A percentile compares a stretch with the other conserved stretches of the same genome.
Conservation (phyloP, 2,888 invertebrate species). For the Apantesis nais region DNA sequence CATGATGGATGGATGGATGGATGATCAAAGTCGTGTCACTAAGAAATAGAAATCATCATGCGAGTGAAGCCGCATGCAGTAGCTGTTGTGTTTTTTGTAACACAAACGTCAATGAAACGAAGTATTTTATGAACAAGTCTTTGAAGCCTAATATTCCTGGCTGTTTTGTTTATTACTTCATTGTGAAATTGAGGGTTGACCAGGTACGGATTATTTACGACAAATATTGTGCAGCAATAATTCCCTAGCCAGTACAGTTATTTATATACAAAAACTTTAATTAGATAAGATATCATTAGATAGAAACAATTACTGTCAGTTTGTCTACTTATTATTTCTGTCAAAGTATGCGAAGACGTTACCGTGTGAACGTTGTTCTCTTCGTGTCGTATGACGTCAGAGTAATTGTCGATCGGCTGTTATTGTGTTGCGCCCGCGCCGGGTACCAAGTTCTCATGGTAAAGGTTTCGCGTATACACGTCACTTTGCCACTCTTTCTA, state of each 20-base stretch:
- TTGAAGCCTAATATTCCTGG: background rate
- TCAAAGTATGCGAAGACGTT: constrained; percentile 55
- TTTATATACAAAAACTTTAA: constrained; percentile 48
- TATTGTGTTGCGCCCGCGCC: constrained; percentile 51
- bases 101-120: too few species aligned
- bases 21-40: too few species aligned
- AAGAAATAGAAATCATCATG: too few species aligned
- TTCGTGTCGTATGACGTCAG: constrained; percentile 74
- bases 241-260: constrained; percentile 33
- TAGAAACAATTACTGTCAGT: constrained; percentile 57
- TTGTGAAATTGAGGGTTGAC: background rate
- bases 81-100: too few species aligned
- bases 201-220: background rate
- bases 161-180: background rate
- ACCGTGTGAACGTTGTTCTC: constrained; percentile 74
- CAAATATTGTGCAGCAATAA: constrained; percentile 15
- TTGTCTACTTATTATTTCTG: constrained; percentile 57
- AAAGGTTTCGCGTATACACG: constrained; percentile 67
- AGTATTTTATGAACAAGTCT: background rate
- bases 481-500: constrained; percentile 59
- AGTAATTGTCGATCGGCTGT: constrained; percentile 70
- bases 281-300: too few species aligned
- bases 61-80: too few species aligned
- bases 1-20: too few species aligned
- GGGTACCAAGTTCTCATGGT: constrained; percentile 65